Conservation (phyloP, 2,113 vertebrate species). For the Rhagologus leucostigma region DNA sequence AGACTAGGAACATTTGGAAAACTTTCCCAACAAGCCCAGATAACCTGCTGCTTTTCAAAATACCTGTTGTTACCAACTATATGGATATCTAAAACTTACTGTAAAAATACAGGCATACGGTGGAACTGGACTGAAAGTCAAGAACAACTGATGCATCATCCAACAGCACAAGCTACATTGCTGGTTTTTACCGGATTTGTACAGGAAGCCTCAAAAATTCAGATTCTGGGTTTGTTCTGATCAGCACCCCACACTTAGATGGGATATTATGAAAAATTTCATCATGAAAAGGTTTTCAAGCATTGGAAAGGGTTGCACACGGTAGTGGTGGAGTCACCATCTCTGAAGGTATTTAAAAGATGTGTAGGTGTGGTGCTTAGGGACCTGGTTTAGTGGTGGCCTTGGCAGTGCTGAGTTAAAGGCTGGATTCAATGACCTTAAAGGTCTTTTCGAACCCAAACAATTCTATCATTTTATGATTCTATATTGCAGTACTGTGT, state of each 20-base stretch:
- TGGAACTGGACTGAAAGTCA: neutral
- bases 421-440: neutral
- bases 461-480: neutral
- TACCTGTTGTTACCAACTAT: neutral
- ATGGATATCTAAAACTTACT: neutral
- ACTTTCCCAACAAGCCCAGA: neutral
- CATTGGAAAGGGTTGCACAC: neutral
- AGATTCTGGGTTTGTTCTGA: neutral
- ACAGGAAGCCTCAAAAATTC: neutral
- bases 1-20: neutral
- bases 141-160: neutral
- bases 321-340: neutral
- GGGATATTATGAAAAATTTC: neutral
- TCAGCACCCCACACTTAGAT: neutral
- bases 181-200: neutral
- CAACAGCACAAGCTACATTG: rapidly evolving
- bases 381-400: neutral
- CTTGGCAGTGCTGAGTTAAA: neutral
- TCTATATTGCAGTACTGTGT: neutral
- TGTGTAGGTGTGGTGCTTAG: neutral
- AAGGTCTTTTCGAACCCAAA: neutral
- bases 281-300: neutral
- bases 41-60: neutral
- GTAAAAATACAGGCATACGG: neutral
- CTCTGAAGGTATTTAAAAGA: neutral